These are phyloP conservation scores for Rugalucina vietnamica DNA, from an alignment of 2,888 invertebrate species.

Conservation along the genomic window DNA sequence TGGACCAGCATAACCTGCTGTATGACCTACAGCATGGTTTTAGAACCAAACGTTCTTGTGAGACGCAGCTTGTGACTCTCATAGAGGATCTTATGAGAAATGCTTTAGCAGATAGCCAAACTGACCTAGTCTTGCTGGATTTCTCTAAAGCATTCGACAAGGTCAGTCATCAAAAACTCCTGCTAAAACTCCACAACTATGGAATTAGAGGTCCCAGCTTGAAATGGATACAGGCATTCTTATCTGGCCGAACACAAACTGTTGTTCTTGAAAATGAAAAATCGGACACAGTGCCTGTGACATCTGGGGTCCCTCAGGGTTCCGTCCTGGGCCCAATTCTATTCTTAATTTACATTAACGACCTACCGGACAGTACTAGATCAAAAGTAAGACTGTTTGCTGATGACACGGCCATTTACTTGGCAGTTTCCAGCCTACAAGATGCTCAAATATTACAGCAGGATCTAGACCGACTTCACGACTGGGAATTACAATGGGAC, in stretches of 20 bases:
- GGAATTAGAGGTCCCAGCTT: not conserved
- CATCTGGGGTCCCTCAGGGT: not conserved
- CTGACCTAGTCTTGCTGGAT: not conserved
- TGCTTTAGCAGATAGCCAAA: not conserved
- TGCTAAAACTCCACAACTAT: not conserved
- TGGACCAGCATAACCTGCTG: conserved; percentile 1
- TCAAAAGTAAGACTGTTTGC: not conserved
- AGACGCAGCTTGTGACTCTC: not conserved
- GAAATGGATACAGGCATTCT: not conserved
- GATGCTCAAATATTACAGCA: not conserved
- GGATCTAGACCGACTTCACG: not conserved
- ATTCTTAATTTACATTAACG: not conserved
- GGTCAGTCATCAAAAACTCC: conserved; percentile 4
- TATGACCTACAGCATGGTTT: conserved; percentile 4
- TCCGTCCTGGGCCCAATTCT: too few species aligned
- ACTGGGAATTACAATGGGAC: not conserved
- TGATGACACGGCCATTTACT: not conserved
- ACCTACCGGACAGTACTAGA: not conserved
- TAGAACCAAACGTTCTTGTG: not conserved
- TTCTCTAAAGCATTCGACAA: not conserved
- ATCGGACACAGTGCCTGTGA: not conserved
- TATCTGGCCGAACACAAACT: not conserved
- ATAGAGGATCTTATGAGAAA: not conserved
- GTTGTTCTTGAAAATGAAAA: not conserved
- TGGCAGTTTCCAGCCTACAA: not conserved